A percentile compares a stretch with the other conserved stretches of the same genome.
phyloP scores from a whole-genome alignment of 2,888 invertebrate species.

The Epinotia demarniana region DNA sequence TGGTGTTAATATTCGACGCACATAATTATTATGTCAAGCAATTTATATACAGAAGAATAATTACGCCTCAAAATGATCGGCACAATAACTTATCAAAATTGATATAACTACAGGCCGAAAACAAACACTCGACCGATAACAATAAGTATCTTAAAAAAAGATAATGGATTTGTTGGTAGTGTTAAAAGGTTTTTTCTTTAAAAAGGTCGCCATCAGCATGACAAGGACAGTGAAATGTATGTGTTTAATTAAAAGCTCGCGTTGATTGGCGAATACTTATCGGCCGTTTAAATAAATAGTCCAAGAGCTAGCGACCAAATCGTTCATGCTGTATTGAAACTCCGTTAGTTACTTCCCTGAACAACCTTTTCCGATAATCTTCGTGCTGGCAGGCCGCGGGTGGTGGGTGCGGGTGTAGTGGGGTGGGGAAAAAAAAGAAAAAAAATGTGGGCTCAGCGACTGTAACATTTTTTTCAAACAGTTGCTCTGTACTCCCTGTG shows the following conservation, averaged over 20 bases:
- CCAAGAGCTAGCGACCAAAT: too few relatives aligned
- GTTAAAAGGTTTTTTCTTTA: constrained; percentile 58
- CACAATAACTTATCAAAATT: constrained; percentile 40
- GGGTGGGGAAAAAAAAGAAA: too few relatives aligned
- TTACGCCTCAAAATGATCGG: constrained; percentile 50
- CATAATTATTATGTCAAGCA: constrained; percentile 59
- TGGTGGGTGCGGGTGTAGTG: too few relatives aligned
- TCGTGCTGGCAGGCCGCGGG: too few relatives aligned
- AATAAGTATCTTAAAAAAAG: constrained; percentile 21
- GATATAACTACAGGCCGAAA: constrained; percentile 50
- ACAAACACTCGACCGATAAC: constrained; percentile 36
- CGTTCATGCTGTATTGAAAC: too few relatives aligned
- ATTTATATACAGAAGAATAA: constrained; percentile 52
- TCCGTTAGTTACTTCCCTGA: too few relatives aligned
- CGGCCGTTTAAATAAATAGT: constrained; percentile 47
- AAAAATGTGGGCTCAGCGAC: too few relatives aligned
- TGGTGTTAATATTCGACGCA: constrained; percentile 47
- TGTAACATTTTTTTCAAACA: too few relatives aligned
- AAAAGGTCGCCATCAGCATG: constrained; percentile 60
- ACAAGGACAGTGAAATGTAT: constrained; percentile 59
- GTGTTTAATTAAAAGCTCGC: constrained; percentile 52
- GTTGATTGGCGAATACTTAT: constrained; percentile 49
- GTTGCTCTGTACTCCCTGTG: too few relatives aligned
- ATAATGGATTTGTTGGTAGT: constrained; percentile 52
- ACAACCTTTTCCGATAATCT: too few relatives aligned